Conservation (phyloP, 2,888 invertebrate species). For the Noctua janthina region DNA sequence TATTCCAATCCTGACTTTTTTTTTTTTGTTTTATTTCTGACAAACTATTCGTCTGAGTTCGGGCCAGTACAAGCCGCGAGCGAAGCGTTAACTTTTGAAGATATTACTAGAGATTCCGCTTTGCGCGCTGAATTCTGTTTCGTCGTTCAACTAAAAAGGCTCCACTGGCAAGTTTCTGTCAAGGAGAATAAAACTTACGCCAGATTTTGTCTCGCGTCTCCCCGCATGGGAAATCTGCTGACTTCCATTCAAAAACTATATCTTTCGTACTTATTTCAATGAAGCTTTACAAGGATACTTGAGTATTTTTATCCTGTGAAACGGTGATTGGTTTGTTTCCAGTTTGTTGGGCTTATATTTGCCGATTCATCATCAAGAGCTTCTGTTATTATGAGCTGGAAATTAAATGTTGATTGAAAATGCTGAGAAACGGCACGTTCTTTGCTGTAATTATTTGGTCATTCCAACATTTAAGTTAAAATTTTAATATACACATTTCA, state of each 20-base stretch:
- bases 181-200: conserved; percentile 68
- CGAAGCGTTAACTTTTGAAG: conserved; percentile 64
- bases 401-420: conserved; percentile 54
- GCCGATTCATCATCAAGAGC: conserved; percentile 36
- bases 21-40: conserved; percentile 27
- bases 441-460: conserved; percentile 29
- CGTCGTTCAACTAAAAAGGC: conserved; percentile 67
- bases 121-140: conserved; percentile 66
- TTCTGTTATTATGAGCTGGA: conserved; percentile 43
- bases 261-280: conserved; percentile 61
- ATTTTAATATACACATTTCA: background rate
- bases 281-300: conserved; percentile 42
- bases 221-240: conserved; percentile 70
- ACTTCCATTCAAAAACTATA: conserved; percentile 66
- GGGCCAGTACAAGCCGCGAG: conserved; percentile 37
- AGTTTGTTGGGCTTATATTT: conserved; percentile 41
- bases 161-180: conserved; percentile 67
- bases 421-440: conserved; percentile 10
- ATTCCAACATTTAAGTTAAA: conserved; percentile 4
- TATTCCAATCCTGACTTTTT: background rate
- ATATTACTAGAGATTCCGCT: conserved; percentile 65
- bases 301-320: conserved; percentile 18
- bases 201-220: conserved; percentile 67
- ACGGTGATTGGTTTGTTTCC: conserved; percentile 35
- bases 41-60: conserved; percentile 37